Evolutionary conservation across 1,140 invertebrate species (phyloP).

Genomic region (Telenomus remus): DNA sequence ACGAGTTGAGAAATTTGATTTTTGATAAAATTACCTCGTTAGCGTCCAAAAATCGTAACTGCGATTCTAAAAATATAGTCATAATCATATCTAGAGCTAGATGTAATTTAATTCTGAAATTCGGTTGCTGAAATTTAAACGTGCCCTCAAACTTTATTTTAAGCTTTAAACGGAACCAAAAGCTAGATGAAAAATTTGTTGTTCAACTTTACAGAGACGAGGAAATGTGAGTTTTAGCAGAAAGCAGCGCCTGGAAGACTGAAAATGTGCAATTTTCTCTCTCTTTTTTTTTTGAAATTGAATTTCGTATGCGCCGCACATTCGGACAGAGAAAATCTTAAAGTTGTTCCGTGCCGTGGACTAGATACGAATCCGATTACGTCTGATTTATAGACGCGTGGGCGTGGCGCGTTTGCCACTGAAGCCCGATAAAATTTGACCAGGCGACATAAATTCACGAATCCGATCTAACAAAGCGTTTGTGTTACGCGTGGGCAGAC

Average conservation of each 20-base stretch:
- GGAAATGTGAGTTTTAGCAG: too few relatives aligned
- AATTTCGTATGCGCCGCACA: conserved; percentile 41
- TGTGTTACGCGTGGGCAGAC: conserved; percentile 63
- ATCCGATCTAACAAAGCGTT: conserved; percentile 68
- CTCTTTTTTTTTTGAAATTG: conserved; percentile 16
- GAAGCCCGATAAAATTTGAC: conserved; percentile 76
- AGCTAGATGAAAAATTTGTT: too few relatives aligned
- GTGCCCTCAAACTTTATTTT: too few relatives aligned
- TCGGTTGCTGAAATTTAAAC: too few relatives aligned
- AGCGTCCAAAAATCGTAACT: neutral
- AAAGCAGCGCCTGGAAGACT: too few relatives aligned
- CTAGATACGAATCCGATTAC: conserved; percentile 61
- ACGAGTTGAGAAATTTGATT: neutral
- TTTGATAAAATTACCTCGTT: neutral
- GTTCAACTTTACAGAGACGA: too few relatives aligned
- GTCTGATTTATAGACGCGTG: conserved; percentile 71
- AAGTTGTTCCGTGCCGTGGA: conserved; percentile 51
- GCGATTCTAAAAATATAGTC: neutral
- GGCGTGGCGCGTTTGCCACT: conserved; percentile 74
- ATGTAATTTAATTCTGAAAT: too few relatives aligned
- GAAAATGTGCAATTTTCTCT: too few relatives aligned
- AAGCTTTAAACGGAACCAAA: neutral
- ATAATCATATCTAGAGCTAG: too few relatives aligned
- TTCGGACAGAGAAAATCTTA: conserved; percentile 46
- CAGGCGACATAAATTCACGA: conserved; percentile 73